Percentiles rank a stretch among this genome's conserved stretches.
Conservation (phyloP, 2,113 vertebrate genomes). For the Cacatua alba region DNA sequence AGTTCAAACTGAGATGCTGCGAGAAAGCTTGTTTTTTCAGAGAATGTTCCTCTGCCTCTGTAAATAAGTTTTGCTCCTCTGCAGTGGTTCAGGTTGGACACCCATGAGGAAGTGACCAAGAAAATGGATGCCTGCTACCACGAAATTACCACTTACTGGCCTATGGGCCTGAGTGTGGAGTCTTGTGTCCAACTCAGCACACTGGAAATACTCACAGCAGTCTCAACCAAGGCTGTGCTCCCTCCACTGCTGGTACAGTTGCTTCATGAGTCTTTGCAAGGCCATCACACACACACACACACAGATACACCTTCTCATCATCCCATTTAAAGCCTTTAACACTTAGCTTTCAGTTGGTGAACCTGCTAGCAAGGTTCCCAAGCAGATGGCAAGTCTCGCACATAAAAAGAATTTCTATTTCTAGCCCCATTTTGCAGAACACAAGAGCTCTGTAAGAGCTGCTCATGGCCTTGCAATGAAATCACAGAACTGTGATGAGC, state of each 20-base stretch:
- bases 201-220: accelerated
- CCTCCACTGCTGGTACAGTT: accelerated
- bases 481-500: background rate
- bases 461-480: background rate
- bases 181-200: accelerated
- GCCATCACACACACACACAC: background rate
- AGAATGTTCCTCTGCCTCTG: background rate
- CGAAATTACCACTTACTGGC: background rate
- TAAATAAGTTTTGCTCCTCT: background rate
- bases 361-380: slow-evolving; percentile 56
- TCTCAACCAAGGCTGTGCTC: background rate
- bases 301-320: background rate
- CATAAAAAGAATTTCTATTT: slow-evolving; percentile 38
- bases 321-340: slow-evolving; percentile 4
- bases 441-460: slow-evolving; percentile 18
- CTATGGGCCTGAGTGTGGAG: accelerated
- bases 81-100: background rate
- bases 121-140: background rate
- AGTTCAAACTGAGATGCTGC: background rate
- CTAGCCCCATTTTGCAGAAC: slow-evolving; percentile 18
- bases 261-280: background rate
- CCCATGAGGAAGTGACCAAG: background rate
- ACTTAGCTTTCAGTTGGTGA: background rate
- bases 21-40: background rate
- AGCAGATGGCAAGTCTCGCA: slow-evolving; percentile 43